Evolutionary conservation across 2,888 invertebrate genomes (phyloP), one percentile per base, ranked within the genome.

Genomic region (Archaeoteleia sp.): DNA sequence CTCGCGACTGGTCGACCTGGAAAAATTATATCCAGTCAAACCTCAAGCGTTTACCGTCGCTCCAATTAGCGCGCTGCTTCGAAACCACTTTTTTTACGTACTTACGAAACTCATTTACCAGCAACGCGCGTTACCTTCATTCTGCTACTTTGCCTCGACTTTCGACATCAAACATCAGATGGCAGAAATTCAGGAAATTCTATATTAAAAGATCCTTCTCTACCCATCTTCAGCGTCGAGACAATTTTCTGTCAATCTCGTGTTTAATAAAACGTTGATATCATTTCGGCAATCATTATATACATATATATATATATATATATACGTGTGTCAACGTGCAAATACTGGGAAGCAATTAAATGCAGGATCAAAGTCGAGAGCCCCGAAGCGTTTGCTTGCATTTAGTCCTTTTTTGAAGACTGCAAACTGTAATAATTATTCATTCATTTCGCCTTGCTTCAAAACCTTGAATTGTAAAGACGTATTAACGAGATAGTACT

Each of bases 401-500:
- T 37, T 37, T 37, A 3, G 1, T 7, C 1, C 7, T 37, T 30
- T 30, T 9, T 30, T 10, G 30, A n/a, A 10, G 10, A 9, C 30
- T 10, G 30, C 10, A 30, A 10, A 30, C 30, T 30, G 15, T 17
- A 25, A 29, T 43, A 30, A 43, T 43, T 43, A 30, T 43, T 43
- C 30, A 1, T 43, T 15, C 30, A 43, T 43, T 43, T 42, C 13
- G 42, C 7, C 42, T 27, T 9, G 27, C 42, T 42, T 30, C 29
- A 43, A n/a, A 43, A 43, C 30, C 30, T 43, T 43, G 43, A 43
- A 43, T 43, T 29, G 30, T 43, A 15, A 61, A 53, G 46, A 71
- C 73, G 73, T 30, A 78, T 78, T 71, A 75, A 78, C 72, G 75
- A 75, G 75, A 68, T 49, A 75, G 70, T 76, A 75, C 80, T 80